Percentiles rank a stretch among this genome's conserved stretches.
Evolutionary conservation across 1,140 invertebrate genomes (phyloP).

Genomic region (Hyphantria cunea): DNA sequence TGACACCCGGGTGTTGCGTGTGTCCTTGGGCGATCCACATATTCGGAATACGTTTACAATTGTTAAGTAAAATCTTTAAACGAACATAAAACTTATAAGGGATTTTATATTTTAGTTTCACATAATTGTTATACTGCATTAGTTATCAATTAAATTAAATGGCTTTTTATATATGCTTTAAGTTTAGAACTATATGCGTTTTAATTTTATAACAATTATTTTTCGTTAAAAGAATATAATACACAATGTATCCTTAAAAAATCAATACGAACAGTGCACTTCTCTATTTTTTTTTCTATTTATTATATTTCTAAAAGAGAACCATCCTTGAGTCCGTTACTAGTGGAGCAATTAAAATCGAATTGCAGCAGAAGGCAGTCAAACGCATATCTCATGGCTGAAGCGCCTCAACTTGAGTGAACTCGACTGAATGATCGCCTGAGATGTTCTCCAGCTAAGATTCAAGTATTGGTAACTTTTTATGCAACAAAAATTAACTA

Average conservation of each 20-base stretch:
- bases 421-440: no score
- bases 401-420: no score
- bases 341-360: no score
- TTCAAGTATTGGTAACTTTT: no score
- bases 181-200: neutral
- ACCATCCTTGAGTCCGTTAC: no score
- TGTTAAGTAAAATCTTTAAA: constrained; percentile 20
- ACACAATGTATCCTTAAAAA: neutral
- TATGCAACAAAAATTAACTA: no score
- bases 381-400: no score
- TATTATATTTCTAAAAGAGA: no score
- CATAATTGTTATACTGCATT: constrained; percentile 19
- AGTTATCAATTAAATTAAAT: constrained; percentile 7
- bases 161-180: constrained; percentile 5
- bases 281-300: no score
- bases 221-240: neutral
- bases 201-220: neutral
- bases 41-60: constrained; percentile 23
- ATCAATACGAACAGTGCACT: neutral
- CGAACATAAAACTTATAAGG: constrained; percentile 27
- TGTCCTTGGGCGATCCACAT: constrained; percentile 28
- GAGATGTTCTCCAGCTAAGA: no score
- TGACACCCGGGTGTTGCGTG: no score
- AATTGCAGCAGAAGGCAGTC: no score
- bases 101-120: constrained; percentile 12